phyloP scores from a whole-genome alignment of 2,888 invertebrate species.

The Parapristionchus giblindavisi region DNA sequence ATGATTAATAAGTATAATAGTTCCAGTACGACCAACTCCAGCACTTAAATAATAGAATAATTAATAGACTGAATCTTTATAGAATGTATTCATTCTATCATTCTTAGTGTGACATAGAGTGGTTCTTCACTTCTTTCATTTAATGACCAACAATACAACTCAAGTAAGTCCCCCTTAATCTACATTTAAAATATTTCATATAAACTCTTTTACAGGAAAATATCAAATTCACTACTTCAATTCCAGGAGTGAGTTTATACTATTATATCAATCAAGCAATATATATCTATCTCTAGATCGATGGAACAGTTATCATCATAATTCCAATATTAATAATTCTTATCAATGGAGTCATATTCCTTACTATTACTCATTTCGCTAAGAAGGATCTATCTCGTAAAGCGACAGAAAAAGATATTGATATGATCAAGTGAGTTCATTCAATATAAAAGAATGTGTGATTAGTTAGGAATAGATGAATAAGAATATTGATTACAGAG shows the following conservation, averaged over 20 bases:
- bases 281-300: neutral
- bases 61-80: neutral
- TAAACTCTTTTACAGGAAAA: neutral
- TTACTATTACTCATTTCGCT: conserved; percentile 23
- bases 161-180: neutral
- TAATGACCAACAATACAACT: neutral
- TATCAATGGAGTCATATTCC: conserved; percentile 22
- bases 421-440: conserved; percentile 18
- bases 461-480: too few species aligned
- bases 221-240: too few species aligned
- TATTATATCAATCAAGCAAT: neutral
- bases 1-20: conserved; percentile 62
- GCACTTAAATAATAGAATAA: conserved; percentile 49
- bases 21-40: conserved; percentile 65
- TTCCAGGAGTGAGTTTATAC: too few species aligned
- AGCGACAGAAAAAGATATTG: neutral
- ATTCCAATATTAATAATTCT: conserved; percentile 4
- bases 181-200: neutral
- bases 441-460: too few species aligned
- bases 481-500: too few species aligned
- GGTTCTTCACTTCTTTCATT: too few species aligned
- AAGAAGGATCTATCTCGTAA: conserved; percentile 16
- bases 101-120: too few species aligned
- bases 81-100: neutral
- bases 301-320: neutral